Percentiles rank a stretch among this genome's conserved stretches.
Evolutionary conservation across 2,113 vertebrate genomes (phyloP).

Genomic region (Ctenomys sociabilis): DNA sequence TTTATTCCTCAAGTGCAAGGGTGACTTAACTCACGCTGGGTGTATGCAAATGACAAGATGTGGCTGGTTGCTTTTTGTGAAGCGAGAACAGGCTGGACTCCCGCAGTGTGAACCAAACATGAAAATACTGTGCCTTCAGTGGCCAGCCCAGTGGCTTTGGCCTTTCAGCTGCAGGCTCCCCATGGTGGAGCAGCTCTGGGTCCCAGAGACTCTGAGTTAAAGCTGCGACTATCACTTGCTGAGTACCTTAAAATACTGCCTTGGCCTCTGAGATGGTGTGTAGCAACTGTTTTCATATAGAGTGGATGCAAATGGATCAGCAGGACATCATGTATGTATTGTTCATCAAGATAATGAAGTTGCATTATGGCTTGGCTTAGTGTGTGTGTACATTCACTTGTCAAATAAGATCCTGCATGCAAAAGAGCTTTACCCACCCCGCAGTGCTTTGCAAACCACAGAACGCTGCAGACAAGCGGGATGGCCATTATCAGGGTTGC

Average conservation of each 20-base stretch:
- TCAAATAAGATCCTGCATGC: slow-evolving; percentile 42
- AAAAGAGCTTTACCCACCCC: background rate
- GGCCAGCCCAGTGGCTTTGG: background rate
- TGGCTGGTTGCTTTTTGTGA: slow-evolving; percentile 8
- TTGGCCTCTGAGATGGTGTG: background rate
- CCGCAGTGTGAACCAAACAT: background rate
- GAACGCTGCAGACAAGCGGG: background rate
- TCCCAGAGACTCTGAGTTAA: background rate
- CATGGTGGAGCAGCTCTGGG: background rate
- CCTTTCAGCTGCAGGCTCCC: background rate
- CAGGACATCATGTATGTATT: background rate
- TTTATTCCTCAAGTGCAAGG: slow-evolving; percentile 38
- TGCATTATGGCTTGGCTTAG: background rate
- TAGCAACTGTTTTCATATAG: background rate
- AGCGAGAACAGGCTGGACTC: background rate
- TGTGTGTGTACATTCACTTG: background rate
- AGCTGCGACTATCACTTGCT: background rate
- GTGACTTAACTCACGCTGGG: slow-evolving; percentile 19
- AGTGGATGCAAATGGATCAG: slow-evolving; percentile 25
- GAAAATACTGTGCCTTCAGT: background rate
- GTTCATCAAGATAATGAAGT: slow-evolving; percentile 43
- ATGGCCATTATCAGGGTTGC: slow-evolving; percentile 14
- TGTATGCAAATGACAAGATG: slow-evolving; percentile 49
- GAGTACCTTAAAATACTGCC: background rate
- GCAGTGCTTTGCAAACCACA: slow-evolving; percentile 23